Evolutionary conservation across 2,113 vertebrate species (phyloP).

Genomic region (Hippocampus guttulatus): DNA sequence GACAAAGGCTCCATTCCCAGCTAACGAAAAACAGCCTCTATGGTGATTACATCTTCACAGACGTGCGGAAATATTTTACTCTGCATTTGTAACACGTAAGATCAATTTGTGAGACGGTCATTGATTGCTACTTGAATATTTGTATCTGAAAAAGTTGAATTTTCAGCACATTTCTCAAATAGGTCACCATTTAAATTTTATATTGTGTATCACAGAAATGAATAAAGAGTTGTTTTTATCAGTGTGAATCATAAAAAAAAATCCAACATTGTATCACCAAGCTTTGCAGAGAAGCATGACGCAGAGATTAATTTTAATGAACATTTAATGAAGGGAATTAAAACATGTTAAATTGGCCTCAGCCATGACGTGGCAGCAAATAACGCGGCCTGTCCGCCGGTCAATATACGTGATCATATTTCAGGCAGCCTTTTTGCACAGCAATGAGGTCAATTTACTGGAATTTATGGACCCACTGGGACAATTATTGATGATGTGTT

Average conservation of each 20-base stretch:
- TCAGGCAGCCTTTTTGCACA: constrained; percentile 32
- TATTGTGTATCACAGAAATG: too few relatives aligned
- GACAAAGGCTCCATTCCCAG: too few relatives aligned
- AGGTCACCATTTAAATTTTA: not conserved
- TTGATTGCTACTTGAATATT: too few relatives aligned
- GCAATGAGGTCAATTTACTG: constrained; percentile 34
- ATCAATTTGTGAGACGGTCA: too few relatives aligned
- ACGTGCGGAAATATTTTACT: too few relatives aligned
- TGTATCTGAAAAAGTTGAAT: not conserved
- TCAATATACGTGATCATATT: constrained; percentile 59
- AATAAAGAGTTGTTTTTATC: not conserved
- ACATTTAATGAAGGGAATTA: constrained; percentile 14
- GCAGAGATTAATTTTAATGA: not conserved
- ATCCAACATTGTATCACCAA: not conserved
- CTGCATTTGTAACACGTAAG: too few relatives aligned
- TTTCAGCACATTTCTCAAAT: not conserved
- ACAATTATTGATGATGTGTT: constrained; percentile 47
- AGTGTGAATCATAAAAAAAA: not conserved
- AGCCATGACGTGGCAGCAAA: constrained; percentile 39
- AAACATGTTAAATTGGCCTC: constrained; percentile 7
- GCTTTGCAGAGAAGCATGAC: constrained; percentile 7
- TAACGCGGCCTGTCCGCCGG: constrained; percentile 36
- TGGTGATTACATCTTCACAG: too few relatives aligned
- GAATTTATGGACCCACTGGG: constrained; percentile 26
- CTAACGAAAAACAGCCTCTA: too few relatives aligned